Percentiles rank a stretch among this genome's conserved stretches.
phyloP scores from a whole-genome alignment of 30 jellyfish, hydroid and myxozoan species.

The Mastigias papua region DNA sequence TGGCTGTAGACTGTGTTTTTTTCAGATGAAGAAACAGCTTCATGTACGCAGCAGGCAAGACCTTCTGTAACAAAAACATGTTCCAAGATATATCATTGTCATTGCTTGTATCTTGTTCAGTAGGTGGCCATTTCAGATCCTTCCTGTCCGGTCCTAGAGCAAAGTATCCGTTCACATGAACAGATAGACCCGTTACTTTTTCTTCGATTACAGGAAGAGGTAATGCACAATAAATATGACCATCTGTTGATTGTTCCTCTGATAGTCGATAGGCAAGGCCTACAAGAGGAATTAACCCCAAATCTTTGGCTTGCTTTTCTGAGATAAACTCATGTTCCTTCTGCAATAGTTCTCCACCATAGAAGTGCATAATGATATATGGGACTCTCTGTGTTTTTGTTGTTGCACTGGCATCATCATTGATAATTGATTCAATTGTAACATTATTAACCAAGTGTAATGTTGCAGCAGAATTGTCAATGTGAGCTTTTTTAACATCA shows the following conservation, averaged over 20 bases:
- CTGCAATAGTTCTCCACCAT: slow-evolving; percentile 27
- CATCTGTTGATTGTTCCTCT: slow-evolving; percentile 42
- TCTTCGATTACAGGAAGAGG: slow-evolving; percentile 75
- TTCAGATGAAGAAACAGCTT: slow-evolving; percentile 32
- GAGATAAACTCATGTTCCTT: slow-evolving; percentile 17
- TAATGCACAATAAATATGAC: slow-evolving; percentile 82
- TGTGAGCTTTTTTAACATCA: neutral
- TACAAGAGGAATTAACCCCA: slow-evolving; percentile 71
- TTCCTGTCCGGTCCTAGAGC: slow-evolving; percentile 86
- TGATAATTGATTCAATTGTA: slow-evolving; percentile 15
- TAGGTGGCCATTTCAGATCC: slow-evolving; percentile 84
- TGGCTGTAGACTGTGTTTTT: neutral
- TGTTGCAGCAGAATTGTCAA: neutral
- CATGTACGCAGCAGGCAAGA: slow-evolving; percentile 63
- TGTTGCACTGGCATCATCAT: neutral
- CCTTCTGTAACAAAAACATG: slow-evolving; percentile 46
- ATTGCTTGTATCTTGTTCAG: slow-evolving; percentile 19
- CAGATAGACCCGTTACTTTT: slow-evolving; percentile 82
- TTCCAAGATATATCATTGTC: slow-evolving; percentile 79
- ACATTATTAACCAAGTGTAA: slow-evolving; percentile 7
- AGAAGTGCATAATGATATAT: slow-evolving; percentile 16
- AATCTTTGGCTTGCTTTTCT: slow-evolving; percentile 39
- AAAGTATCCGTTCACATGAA: slow-evolving; percentile 87
- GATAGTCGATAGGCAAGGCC: slow-evolving; percentile 54
- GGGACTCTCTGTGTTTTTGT: neutral